Evolutionary conservation across 2,888 invertebrate species (phyloP).

Genomic region (Dryomyza anilis): DNA sequence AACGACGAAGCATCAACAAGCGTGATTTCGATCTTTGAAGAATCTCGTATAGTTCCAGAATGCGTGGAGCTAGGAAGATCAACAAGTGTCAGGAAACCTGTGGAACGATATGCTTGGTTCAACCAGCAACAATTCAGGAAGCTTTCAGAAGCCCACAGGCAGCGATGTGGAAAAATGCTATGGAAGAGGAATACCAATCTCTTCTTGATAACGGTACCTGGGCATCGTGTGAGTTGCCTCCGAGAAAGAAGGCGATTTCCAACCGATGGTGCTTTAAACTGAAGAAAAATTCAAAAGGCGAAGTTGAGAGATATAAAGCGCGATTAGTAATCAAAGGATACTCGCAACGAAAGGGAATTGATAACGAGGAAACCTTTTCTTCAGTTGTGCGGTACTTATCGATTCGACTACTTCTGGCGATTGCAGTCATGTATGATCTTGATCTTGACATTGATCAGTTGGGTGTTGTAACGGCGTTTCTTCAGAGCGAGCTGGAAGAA

Average conservation of each 20-base stretch:
- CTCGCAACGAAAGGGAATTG: background rate
- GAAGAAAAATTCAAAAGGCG: background rate
- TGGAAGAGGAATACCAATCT: conserved; percentile 26
- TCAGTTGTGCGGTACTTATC: conserved; percentile 46
- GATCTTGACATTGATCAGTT: too few relatives aligned
- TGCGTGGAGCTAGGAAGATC: too few relatives aligned
- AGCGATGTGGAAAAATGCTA: conserved; percentile 22
- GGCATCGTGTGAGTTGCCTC: conserved; percentile 3
- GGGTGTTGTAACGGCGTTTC: too few relatives aligned
- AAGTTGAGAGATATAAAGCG: background rate
- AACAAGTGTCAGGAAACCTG: too few relatives aligned
- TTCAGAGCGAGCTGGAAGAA: too few relatives aligned
- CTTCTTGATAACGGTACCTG: conserved; percentile 10
- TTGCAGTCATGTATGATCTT: background rate
- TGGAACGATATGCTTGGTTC: too few relatives aligned
- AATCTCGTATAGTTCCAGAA: too few relatives aligned
- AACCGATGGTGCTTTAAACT: conserved; percentile 12
- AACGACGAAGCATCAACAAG: too few relatives aligned
- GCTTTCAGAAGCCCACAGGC: conserved; percentile 12
- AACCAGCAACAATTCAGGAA: background rate
- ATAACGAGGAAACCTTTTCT: conserved; percentile 59
- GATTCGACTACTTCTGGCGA: background rate
- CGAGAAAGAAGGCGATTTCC: conserved; percentile 3
- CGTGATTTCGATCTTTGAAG: too few relatives aligned
- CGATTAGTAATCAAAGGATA: background rate